Evolutionary conservation across 2,797 vertebrate species (phyloP), one percentile per base, ranked within the genome.

Genomic region (Delichon dasypus): DNA sequence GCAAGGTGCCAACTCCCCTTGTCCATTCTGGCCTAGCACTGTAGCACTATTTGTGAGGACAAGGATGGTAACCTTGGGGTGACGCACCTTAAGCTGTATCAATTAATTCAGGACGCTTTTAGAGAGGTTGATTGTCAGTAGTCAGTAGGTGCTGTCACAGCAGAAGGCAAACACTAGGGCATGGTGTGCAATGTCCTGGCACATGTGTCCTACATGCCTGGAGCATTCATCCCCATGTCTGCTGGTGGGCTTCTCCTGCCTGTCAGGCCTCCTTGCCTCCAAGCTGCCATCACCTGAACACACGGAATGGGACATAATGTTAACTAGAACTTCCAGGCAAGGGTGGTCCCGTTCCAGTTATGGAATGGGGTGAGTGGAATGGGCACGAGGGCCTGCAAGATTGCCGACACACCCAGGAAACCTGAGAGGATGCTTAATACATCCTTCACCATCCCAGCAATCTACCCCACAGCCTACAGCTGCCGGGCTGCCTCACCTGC

Each of bases 251-350:
- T 38, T 0, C 12, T 70, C 55, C 40, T 62, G 34, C 30, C 62
- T 51, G 71, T 18, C 84, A 78, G 26, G 27, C 5, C 19, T 60
- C 58, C 54, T 68, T 16, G 18, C n/a, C 7, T 26, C 20, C 65
- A 62, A 22, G 40, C 66, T 90, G 77, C 27, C 74, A 48, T 11
- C 15, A 50, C 13, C 14, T 32, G 19, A 38, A 17, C 45, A 12
- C 34, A 32, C 0, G 0, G 42, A 61, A 40, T 11, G 20, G 25
- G 40, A 72, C 12, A 23, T 10, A 55, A 45, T 2, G 0, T 12
- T 30, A 85, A n/a, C 20, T 26, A 21, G 30, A 65, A 65, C 11
- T 16, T 25, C 13, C 38, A 47, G 50, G 26, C 54, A 83, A 25
- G 1, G 5, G 32, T 18, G 36, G 5, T 48, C 26, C 14, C 50